These are phyloP conservation scores for Temnothorax nylanderi DNA, from an alignment of 1,140 invertebrate species.

Conservation along the genomic window DNA sequence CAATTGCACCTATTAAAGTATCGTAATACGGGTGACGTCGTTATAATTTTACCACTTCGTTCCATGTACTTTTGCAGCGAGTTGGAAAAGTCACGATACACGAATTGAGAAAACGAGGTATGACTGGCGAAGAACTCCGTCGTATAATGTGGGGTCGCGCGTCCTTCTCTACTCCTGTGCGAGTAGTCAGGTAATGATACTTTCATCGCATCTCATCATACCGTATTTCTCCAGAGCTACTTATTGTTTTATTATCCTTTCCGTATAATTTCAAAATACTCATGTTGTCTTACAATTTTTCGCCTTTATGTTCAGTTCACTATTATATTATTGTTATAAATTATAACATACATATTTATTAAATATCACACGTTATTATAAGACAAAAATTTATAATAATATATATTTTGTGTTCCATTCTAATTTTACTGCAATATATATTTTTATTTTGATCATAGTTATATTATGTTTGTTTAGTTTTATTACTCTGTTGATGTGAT, in stretches of 20 bases:
- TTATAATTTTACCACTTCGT: conserved; percentile 24
- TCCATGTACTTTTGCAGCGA: conserved; percentile 86
- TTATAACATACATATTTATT: neutral
- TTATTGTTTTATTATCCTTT: conserved; percentile 14
- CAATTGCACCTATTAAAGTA: neutral
- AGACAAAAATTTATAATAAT: neutral
- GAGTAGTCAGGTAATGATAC: conserved; percentile 87
- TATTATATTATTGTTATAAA: conserved; percentile 8
- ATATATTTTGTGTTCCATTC: neutral
- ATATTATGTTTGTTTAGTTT: neutral
- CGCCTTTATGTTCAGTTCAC: neutral
- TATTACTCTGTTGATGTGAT: neutral
- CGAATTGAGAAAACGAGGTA: conserved; percentile 92
- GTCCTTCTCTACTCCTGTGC: conserved; percentile 94
- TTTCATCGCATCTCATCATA: conserved; percentile 54
- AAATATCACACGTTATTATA: neutral
- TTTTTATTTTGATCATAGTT: neutral
- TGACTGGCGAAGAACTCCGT: conserved; percentile 94
- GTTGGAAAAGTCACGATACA: conserved; percentile 95
- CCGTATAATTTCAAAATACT: conserved; percentile 12
- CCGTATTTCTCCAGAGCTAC: conserved; percentile 1
- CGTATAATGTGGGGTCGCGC: conserved; percentile 95
- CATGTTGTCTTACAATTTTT: neutral
- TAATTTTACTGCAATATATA: neutral
- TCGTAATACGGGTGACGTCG: neutral